phyloP scores from a whole-genome alignment of 2,797 vertebrate species.

The Aselliscus stoliczkanus region DNA sequence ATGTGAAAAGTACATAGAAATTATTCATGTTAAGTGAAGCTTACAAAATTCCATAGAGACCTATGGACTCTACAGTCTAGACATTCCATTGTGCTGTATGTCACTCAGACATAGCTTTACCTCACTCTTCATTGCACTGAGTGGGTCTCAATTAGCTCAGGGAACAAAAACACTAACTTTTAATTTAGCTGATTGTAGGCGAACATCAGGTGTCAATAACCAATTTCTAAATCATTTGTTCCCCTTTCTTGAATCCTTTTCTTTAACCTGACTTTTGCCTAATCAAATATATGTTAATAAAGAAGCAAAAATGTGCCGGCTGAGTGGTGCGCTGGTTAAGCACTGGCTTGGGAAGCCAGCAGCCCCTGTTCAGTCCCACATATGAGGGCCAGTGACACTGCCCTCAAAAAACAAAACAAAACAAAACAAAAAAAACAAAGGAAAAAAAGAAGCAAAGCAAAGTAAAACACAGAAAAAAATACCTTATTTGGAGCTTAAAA shows the following conservation, averaged over 20 bases:
- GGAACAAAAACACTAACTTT: background rate
- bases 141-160: background rate
- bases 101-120: slow-evolving; percentile 8
- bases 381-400: too few species aligned
- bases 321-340: too few species aligned
- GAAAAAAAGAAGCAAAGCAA: background rate
- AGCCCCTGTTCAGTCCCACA: too few species aligned
- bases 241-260: background rate
- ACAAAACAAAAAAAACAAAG: too few species aligned
- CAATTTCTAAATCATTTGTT: slow-evolving; percentile 17
- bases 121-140: slow-evolving; percentile 7
- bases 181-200: background rate
- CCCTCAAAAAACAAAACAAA: too few species aligned
- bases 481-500: background rate
- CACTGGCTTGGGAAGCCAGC: too few species aligned
- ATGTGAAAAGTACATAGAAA: slow-evolving; percentile 28
- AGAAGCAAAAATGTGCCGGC: too few species aligned
- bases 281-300: background rate
- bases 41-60: background rate
- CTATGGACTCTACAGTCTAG: background rate
- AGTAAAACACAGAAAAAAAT: background rate
- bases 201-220: background rate
- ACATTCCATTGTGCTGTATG: background rate
- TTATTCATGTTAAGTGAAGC: slow-evolving; percentile 2
- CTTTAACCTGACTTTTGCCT: background rate